Conservation (phyloP, 2,888 invertebrate species). For the Xestobium rufovillosum region DNA sequence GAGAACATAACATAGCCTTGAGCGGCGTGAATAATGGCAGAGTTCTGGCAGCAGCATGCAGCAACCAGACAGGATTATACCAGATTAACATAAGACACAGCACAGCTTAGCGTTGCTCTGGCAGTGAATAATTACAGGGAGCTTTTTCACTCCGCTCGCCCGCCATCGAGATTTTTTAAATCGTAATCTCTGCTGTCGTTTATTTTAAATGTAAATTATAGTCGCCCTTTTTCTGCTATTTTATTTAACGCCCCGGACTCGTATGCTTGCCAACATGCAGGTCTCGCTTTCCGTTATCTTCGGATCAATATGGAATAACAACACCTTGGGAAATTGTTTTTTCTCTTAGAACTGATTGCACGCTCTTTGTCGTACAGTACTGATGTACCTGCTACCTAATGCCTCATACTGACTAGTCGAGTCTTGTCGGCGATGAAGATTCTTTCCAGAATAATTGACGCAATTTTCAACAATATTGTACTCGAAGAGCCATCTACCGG, state of each 20-base stretch:
- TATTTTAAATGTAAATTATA: constrained; percentile 18
- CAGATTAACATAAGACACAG: constrained; percentile 45
- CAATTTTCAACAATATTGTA: too few species aligned
- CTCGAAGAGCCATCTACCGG: too few species aligned
- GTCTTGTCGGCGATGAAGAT: too few species aligned
- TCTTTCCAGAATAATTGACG: too few species aligned
- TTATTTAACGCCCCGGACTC: constrained; percentile 15
- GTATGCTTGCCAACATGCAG: too few species aligned
- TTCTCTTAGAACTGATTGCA: too few species aligned
- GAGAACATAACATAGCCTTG: constrained; percentile 27
- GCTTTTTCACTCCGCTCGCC: constrained; percentile 12
- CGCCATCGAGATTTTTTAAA: constrained; percentile 18
- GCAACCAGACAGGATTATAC: constrained; percentile 42
- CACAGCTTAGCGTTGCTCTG: constrained; percentile 42
- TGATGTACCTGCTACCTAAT: too few species aligned
- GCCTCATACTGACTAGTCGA: too few species aligned
- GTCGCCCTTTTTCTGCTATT: constrained; percentile 9
- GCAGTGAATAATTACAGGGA: constrained; percentile 42
- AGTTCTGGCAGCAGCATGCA: constrained; percentile 39
- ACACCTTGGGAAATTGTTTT: too few species aligned
- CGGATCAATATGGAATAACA: too few species aligned
- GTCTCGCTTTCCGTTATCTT: too few species aligned
- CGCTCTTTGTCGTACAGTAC: too few species aligned
- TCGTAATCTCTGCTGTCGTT: constrained; percentile 23
- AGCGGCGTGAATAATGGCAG: constrained; percentile 38